phyloP scores from a whole-genome alignment of 2,113 vertebrate species.

The Eira barbara region DNA sequence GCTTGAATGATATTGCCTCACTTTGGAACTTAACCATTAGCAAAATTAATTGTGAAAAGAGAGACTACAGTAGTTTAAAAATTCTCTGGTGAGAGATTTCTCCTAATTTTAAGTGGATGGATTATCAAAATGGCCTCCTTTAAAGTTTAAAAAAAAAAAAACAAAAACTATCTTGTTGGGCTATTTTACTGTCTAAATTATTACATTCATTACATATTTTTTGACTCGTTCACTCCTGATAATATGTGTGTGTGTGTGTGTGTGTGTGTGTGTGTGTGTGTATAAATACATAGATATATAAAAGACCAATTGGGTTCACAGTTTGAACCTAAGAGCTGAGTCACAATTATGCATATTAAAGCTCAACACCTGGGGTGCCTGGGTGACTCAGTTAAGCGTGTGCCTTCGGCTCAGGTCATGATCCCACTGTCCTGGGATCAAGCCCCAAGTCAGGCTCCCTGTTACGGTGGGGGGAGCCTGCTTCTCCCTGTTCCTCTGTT shows the following conservation, averaged over 20 bases:
- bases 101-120: slow-evolving; percentile 21
- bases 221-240: not conserved
- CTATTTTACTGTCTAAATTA: not conserved
- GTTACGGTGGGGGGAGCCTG: too few relatives aligned
- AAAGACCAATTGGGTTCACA: not conserved
- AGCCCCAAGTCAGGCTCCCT: too few relatives aligned
- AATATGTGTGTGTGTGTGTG: not conserved
- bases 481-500: too few relatives aligned
- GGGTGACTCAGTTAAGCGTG: not conserved
- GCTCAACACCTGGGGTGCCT: not conserved
- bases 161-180: not conserved
- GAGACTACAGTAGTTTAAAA: not conserved
- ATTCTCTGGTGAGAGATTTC: slow-evolving; percentile 44
- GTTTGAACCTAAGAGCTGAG: not conserved
- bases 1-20: not conserved
- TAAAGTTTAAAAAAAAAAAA: not conserved
- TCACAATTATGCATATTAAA: not conserved
- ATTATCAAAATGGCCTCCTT: not conserved
- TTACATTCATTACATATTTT: not conserved
- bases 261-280: too few relatives aligned
- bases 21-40: slow-evolving; percentile 30
- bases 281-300: not conserved
- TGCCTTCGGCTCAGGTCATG: not conserved
- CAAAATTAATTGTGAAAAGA: not conserved
- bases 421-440: not conserved